Evolutionary conservation across 2,888 invertebrate genomes (phyloP), one percentile per base, ranked within the genome.

Genomic region (Clitarchus hookeri): DNA sequence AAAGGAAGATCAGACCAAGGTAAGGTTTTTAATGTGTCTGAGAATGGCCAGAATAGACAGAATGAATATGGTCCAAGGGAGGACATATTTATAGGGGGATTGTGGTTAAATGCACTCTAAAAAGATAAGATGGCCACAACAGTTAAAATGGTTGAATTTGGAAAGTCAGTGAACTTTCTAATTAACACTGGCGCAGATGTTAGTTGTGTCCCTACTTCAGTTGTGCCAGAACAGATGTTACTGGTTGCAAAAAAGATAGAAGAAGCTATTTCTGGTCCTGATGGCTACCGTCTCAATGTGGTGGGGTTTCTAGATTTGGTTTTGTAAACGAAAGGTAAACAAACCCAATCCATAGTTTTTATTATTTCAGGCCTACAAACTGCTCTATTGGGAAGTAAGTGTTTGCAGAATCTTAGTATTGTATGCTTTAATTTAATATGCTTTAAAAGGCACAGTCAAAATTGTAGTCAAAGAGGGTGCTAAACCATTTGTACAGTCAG

Each of bases 71-170:
- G 6, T 12, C 19, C 23, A n/a, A 11, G 16, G 16, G 65, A 65
- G 65, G 65, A n/a, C 16, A 23, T 9, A 16, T 65, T 65, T 23
- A 65, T 65, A 23, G 65, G 65, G 8, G 65, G 65, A 3, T 23
- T 65, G n/a, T 65, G 65, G 65, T 19, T 65, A 16, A 65, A 65
- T 23, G 11, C 65, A 23, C 65, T 65, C 11, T 1, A 19, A n/a
- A 65, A n/a, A 65, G n/a, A 23, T n/a, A 65, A 65, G 65, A 11
- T 1, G 65, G 16, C 23, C 65, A 65, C 65, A n/a, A 16, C 0
- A 23, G 65, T 65, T 13, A 48, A 82, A 84, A 77, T 36, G 13
- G 84, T 77, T 80, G 79, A 79, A 27, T 86, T 25, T 78, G 13
- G 16, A 19, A 65, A 6, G 65, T 65, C 65, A 16, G 65, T 65